A percentile compares a stretch with the other conserved stretches of the same genome.
Conservation (phyloP, 92 coral and sea anemone species). For the Palythoa caribaeorum region DNA sequence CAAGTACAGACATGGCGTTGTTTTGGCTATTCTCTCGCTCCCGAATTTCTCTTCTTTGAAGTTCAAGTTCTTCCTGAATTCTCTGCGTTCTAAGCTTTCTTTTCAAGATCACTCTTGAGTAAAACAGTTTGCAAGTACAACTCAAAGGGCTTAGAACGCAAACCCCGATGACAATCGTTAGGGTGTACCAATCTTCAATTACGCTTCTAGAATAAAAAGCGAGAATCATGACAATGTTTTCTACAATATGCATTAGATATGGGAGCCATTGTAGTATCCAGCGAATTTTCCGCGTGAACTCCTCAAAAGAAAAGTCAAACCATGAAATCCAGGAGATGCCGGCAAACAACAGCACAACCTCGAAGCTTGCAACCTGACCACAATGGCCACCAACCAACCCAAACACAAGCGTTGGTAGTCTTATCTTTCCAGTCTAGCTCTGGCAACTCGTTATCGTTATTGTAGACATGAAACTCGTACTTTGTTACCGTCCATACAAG, state of each 20-base stretch:
- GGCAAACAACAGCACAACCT: slow-evolving; percentile 40
- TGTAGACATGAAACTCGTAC: slow-evolving; percentile 40
- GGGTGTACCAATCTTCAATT: slow-evolving; percentile 43
- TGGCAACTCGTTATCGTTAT: slow-evolving; percentile 13
- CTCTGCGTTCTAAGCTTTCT: slow-evolving; percentile 7
- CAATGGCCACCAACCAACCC: slow-evolving; percentile 15
- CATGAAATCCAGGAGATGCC: slow-evolving; percentile 57
- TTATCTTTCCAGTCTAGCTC: slow-evolving; percentile 5
- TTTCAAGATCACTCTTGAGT: neutral
- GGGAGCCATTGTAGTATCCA: slow-evolving; percentile 37
- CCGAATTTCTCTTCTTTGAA: slow-evolving; percentile 33
- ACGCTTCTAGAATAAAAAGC: slow-evolving; percentile 40
- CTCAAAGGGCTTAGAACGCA: slow-evolving; percentile 24
- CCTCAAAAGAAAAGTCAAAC: slow-evolving; percentile 48
- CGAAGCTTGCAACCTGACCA: slow-evolving; percentile 10
- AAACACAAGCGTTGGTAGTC: neutral
- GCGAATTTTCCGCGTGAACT: slow-evolving; percentile 40
- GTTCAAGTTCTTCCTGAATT: neutral
- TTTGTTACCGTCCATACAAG: slow-evolving; percentile 58
- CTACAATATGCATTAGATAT: slow-evolving; percentile 26
- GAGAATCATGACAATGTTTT: slow-evolving; percentile 59
- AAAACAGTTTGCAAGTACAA: slow-evolving; percentile 10
- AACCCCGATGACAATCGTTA: slow-evolving; percentile 27
- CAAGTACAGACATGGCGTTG: neutral
- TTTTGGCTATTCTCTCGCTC: neutral